Evolutionary conservation across 1,140 invertebrate species (phyloP).

Genomic region (Proales similis): DNA sequence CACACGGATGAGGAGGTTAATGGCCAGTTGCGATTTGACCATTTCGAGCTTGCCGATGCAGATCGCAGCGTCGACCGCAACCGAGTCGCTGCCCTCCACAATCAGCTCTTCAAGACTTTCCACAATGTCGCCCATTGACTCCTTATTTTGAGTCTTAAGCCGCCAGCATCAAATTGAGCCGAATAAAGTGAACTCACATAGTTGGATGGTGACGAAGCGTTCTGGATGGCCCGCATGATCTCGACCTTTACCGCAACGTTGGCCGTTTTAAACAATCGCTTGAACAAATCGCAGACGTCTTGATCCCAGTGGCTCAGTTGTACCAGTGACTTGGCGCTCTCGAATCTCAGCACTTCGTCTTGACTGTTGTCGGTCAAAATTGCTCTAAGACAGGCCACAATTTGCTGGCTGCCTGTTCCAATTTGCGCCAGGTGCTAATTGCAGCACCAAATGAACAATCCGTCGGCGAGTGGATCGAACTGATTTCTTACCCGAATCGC

Average conservation of each 20-base stretch:
- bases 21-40: not conserved
- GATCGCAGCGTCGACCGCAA: not conserved
- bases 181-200: too few species aligned
- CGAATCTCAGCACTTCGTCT: constrained; percentile 46
- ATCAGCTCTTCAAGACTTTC: constrained; percentile 1
- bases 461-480: too few species aligned
- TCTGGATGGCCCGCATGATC: too few species aligned
- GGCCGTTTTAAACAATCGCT: not conserved
- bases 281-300: not conserved
- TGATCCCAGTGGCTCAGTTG: constrained; percentile 42
- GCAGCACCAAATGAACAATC: too few species aligned
- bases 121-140: not conserved
- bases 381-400: constrained; percentile 48
- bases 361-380: constrained; percentile 43
- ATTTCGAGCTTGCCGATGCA: constrained; percentile 15
- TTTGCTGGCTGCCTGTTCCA: constrained; percentile 45
- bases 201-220: too few species aligned
- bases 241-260: constrained; percentile 3
- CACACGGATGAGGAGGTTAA: not conserved
- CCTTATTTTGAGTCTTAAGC: not conserved
- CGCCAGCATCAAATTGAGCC: too few species aligned
- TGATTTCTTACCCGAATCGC: too few species aligned
- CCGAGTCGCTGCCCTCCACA: not conserved
- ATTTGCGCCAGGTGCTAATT: too few species aligned
- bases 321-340: constrained; percentile 49